Evolutionary conservation across 2,888 invertebrate genomes (phyloP).

Genomic region (Ephialtes manifestator): DNA sequence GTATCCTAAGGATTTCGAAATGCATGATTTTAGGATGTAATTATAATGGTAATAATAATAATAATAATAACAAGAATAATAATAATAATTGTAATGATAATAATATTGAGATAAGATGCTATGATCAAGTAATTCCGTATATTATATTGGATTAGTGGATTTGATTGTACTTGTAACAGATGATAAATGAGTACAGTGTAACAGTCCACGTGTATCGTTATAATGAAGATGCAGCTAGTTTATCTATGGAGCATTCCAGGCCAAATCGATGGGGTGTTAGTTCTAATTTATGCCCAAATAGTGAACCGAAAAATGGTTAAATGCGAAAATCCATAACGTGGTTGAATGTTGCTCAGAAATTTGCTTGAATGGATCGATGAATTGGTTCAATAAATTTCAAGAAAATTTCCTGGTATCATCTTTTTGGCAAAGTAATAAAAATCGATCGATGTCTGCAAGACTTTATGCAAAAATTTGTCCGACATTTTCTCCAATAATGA

Average conservation of each 20-base stretch:
- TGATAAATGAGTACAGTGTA: conserved; percentile 25
- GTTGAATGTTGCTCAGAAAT: neutral
- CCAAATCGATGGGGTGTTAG: neutral
- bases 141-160: conserved; percentile 41
- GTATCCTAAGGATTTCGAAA: conserved; percentile 57
- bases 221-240: conserved; percentile 21
- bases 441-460: no score
- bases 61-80: conserved; percentile 11
- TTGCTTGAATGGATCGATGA: neutral
- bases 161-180: conserved; percentile 37
- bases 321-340: neutral
- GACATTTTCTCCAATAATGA: no score
- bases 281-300: neutral
- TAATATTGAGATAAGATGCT: conserved; percentile 21
- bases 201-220: conserved; percentile 30
- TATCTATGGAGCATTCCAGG: conserved; percentile 10
- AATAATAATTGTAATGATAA: neutral
- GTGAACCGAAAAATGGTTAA: neutral
- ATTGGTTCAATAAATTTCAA: neutral
- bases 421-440: no score
- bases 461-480: no score
- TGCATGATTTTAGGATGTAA: conserved; percentile 44
- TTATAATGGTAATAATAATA: conserved; percentile 10
- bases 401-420: no score
- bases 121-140: conserved; percentile 17